Conservation (phyloP, 1,140 invertebrate genomes). For the Drosophila takahashii region DNA sequence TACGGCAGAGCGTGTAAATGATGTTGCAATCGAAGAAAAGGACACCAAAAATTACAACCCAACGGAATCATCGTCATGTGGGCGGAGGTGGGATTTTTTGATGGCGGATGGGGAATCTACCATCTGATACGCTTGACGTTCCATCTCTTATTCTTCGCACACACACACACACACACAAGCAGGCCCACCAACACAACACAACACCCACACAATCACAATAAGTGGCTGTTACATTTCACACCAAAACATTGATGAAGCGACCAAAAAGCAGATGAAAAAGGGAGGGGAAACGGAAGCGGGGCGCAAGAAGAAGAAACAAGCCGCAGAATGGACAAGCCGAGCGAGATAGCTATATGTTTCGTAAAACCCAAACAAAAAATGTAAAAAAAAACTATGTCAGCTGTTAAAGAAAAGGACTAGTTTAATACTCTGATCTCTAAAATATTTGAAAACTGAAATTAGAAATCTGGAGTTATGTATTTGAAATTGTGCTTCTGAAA, state of each 20-base stretch:
- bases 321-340: constrained; percentile 55
- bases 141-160: constrained; percentile 24
- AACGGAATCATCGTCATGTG: constrained; percentile 55
- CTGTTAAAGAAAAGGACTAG: constrained; percentile 10
- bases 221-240: constrained; percentile 82
- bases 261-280: constrained; percentile 30
- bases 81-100: neutral
- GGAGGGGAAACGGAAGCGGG: constrained; percentile 16
- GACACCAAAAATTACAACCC: constrained; percentile 59
- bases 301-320: constrained; percentile 41
- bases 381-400: constrained; percentile 10
- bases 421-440: too few relatives aligned
- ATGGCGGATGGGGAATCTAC: constrained; percentile 12
- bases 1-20: constrained; percentile 60
- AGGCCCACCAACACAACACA: constrained; percentile 41
- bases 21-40: constrained; percentile 71
- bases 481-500: too few relatives aligned
- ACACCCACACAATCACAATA: constrained; percentile 72
- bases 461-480: too few relatives aligned
- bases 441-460: neutral
- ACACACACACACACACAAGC: constrained; percentile 48
- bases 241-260: constrained; percentile 71
- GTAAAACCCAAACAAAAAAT: constrained; percentile 14
- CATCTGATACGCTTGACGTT: constrained; percentile 62
- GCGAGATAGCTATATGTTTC: constrained; percentile 27